Evolutionary conservation across 2,888 invertebrate genomes (phyloP).

Genomic region (Parascotia fuliginaria): DNA sequence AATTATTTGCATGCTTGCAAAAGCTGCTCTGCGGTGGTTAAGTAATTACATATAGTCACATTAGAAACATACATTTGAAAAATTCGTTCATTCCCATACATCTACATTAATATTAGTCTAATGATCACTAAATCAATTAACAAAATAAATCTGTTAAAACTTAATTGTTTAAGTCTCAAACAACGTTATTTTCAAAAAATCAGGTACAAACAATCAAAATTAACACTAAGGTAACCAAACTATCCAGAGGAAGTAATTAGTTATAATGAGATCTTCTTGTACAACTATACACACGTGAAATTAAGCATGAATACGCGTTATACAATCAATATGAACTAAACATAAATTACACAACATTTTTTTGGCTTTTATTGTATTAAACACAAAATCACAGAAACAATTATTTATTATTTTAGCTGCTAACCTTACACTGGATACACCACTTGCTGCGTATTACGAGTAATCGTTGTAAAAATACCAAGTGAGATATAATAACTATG

Average conservation of each 20-base stretch:
- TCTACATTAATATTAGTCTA: constrained; percentile 59
- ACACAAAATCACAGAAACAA: constrained; percentile 78
- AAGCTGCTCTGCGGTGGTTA: constrained; percentile 82
- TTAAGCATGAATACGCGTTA: constrained; percentile 53
- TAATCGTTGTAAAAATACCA: constrained; percentile 40
- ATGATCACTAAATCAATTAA: constrained; percentile 64
- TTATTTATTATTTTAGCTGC: constrained; percentile 55
- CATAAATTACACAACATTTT: constrained; percentile 69
- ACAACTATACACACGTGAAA: constrained; percentile 48
- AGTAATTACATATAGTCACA: constrained; percentile 68
- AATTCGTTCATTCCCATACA: constrained; percentile 78
- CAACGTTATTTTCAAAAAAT: constrained; percentile 72
- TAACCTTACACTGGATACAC: constrained; percentile 38
- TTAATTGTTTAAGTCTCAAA: constrained; percentile 75
- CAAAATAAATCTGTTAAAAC: constrained; percentile 78
- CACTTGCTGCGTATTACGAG: constrained; percentile 42
- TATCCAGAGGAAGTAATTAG: constrained; percentile 69
- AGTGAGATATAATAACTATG: constrained; percentile 38
- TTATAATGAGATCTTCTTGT: constrained; percentile 75
- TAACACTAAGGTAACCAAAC: constrained; percentile 83
- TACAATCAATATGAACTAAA: constrained; percentile 61
- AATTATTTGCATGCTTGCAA: constrained; percentile 78
- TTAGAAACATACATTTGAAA: constrained; percentile 53
- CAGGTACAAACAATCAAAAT: constrained; percentile 83
- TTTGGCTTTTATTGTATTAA: constrained; percentile 75